phyloP scores from a whole-genome alignment of 1,140 invertebrate species.

The Thaumetopoea pityocampa region DNA sequence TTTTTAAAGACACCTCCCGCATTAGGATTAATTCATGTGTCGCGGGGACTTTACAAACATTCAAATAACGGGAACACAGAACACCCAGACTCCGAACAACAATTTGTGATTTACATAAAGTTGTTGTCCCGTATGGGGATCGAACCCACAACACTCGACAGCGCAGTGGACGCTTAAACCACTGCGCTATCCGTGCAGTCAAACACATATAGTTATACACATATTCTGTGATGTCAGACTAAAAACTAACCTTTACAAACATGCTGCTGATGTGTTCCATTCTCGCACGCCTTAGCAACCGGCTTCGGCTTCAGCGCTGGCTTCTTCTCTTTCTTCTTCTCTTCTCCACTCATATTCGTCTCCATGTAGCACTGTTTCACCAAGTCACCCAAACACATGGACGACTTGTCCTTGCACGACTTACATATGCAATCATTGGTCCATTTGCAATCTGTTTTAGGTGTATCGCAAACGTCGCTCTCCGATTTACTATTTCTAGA shows the following conservation, averaged over 20 bases:
- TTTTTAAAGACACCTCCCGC: no score
- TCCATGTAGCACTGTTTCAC: slow-evolving; percentile 38
- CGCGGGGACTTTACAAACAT: no score
- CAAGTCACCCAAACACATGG: slow-evolving; percentile 41
- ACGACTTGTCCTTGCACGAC: slow-evolving; percentile 37
- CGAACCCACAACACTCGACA: no score
- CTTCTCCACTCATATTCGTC: slow-evolving; percentile 30
- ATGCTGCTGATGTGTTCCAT: slow-evolving; percentile 51
- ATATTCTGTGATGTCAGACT: background rate
- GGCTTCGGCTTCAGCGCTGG: slow-evolving; percentile 32
- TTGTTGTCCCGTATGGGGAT: no score
- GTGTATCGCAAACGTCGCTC: slow-evolving; percentile 50
- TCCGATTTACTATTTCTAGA: slow-evolving; percentile 47
- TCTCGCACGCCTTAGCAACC: slow-evolving; percentile 40
- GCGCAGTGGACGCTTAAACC: no score
- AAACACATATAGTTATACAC: slow-evolving; percentile 1
- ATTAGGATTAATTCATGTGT: no score
- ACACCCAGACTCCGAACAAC: no score
- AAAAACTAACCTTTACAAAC: slow-evolving; percentile 57
- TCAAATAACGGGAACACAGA: no score
- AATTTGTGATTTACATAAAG: no score
- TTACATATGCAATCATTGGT: slow-evolving; percentile 57
- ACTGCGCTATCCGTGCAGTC: no score
- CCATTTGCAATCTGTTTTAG: slow-evolving; percentile 59
- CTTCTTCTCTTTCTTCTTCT: slow-evolving; percentile 29